Evolutionary conservation across 2,888 invertebrate genomes (phyloP).

Genomic region (Polyploca ridens): DNA sequence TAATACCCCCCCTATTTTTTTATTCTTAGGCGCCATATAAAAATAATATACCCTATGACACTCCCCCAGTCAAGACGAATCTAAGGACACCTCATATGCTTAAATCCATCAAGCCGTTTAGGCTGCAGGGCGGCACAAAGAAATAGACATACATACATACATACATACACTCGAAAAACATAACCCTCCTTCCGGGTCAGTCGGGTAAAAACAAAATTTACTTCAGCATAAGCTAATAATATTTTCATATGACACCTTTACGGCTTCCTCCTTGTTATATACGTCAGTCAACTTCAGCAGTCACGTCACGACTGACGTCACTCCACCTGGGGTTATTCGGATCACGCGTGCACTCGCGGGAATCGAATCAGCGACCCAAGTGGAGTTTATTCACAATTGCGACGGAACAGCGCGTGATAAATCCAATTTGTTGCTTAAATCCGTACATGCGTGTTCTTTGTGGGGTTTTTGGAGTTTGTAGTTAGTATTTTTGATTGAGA

Average conservation of each 20-base stretch:
- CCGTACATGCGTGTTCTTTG: constrained; percentile 14
- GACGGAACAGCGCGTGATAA: constrained; percentile 31
- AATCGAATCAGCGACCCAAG: constrained; percentile 43
- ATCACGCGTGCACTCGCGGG: constrained; percentile 34
- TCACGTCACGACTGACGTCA: constrained; percentile 5
- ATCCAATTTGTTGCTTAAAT: constrained; percentile 38
- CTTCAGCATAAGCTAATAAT: not conserved
- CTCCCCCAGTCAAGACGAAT: too few relatives aligned
- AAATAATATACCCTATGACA: too few relatives aligned
- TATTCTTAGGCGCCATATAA: too few relatives aligned
- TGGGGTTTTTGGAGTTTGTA: not conserved
- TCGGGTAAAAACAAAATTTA: not conserved
- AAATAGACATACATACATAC: too few relatives aligned
- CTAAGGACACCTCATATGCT: too few relatives aligned
- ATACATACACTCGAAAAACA: too few relatives aligned
- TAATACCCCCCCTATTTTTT: too few relatives aligned
- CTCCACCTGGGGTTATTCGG: constrained; percentile 23
- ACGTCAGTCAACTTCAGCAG: constrained; percentile 9
- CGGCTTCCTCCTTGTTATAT: not conserved
- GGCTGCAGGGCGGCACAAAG: too few relatives aligned
- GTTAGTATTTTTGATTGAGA: not conserved
- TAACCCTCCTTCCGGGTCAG: too few relatives aligned
- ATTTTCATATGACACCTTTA: not conserved
- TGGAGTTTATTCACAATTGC: constrained; percentile 42
- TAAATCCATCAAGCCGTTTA: too few relatives aligned